Percentiles rank a stretch among this genome's conserved stretches.
Evolutionary conservation across 2,888 invertebrate species (phyloP).

Genomic region (Drosophila pegasa): DNA sequence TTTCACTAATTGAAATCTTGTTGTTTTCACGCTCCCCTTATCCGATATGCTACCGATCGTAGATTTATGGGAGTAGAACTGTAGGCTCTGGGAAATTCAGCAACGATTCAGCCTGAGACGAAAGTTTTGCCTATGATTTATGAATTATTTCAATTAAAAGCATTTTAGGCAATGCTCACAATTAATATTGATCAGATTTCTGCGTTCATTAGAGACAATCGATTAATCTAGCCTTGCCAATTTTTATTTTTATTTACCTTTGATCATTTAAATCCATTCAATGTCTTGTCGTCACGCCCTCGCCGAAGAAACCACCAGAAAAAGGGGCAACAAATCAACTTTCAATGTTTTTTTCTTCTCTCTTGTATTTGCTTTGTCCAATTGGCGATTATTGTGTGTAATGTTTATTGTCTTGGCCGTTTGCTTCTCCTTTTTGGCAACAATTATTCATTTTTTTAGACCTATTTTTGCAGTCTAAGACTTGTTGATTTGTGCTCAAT

Average conservation of each 20-base stretch:
- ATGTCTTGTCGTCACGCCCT: constrained; percentile 79
- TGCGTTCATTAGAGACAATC: constrained; percentile 49
- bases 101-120: background rate
- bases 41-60: constrained; percentile 6
- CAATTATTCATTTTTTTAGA: constrained; percentile 45
- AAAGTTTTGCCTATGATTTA: constrained; percentile 15
- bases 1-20: constrained; percentile 67
- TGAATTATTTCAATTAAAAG: constrained; percentile 50
- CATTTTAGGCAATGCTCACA: constrained; percentile 30
- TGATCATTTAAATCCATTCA: constrained; percentile 50
- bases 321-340: constrained; percentile 43
- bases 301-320: constrained; percentile 20
- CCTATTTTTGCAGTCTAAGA: constrained; percentile 37
- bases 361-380: constrained; percentile 33
- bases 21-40: constrained; percentile 29
- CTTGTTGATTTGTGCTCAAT: constrained; percentile 35
- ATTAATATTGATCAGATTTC: constrained; percentile 19
- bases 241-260: constrained; percentile 25
- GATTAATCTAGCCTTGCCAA: constrained; percentile 42
- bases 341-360: constrained; percentile 33
- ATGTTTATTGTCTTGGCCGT: constrained; percentile 43
- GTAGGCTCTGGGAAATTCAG: constrained; percentile 1
- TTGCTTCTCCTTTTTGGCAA: constrained; percentile 23
- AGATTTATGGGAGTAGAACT: background rate
- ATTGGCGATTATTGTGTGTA: constrained; percentile 63